Evolutionary conservation across 2,797 vertebrate species (phyloP).

Genomic region (Clangula hyemalis): DNA sequence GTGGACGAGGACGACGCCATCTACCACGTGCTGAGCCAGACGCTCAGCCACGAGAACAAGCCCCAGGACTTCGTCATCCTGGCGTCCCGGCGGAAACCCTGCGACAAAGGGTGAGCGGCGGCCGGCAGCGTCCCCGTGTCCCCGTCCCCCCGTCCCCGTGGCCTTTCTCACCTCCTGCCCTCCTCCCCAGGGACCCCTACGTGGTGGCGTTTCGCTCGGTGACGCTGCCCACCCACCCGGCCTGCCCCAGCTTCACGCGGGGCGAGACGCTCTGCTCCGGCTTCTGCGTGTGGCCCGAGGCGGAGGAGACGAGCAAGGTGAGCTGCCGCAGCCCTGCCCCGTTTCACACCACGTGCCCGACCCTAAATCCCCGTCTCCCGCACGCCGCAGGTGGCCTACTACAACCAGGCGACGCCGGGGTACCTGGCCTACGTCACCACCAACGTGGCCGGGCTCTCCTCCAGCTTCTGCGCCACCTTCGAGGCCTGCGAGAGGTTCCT

Average conservation of each 20-base stretch:
- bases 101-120: slow-evolving; percentile 82
- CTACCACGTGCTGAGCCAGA: slow-evolving; percentile 87
- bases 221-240: slow-evolving; percentile 85
- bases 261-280: slow-evolving; percentile 93
- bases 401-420: slow-evolving; percentile 91
- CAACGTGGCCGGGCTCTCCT: slow-evolving; percentile 91
- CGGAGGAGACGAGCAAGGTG: slow-evolving; percentile 87
- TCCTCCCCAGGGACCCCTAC: slow-evolving; percentile 87
- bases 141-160: background rate
- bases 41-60: slow-evolving; percentile 79
- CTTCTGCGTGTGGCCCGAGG: slow-evolving; percentile 90
- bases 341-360: fast-evolving
- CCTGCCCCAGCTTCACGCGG: slow-evolving; percentile 80
- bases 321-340: background rate
- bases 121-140: fast-evolving
- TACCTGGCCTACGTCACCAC: slow-evolving; percentile 91
- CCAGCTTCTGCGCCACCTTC: slow-evolving; percentile 85
- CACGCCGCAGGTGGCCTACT: slow-evolving; percentile 90
- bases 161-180: background rate
- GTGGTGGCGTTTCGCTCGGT: slow-evolving; percentile 94
- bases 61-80: slow-evolving; percentile 92
- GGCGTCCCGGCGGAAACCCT: slow-evolving; percentile 90
- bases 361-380: background rate
- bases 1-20: slow-evolving; percentile 91
- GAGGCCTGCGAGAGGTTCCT: slow-evolving; percentile 89